Evolutionary conservation across 1,140 invertebrate genomes (phyloP).

Genomic region (Drosophila burlai): DNA sequence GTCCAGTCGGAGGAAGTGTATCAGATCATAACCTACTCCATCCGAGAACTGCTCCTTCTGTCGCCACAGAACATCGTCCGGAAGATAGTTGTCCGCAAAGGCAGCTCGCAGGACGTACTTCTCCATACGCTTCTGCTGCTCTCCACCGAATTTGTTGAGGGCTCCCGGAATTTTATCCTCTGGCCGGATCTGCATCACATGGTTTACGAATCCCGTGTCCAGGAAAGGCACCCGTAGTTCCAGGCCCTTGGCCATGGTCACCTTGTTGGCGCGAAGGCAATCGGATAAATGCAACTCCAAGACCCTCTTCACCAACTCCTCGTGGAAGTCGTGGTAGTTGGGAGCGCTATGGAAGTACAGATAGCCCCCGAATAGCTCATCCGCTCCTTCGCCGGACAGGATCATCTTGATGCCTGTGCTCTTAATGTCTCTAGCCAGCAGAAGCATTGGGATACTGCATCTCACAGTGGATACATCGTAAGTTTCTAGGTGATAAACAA

Average conservation of each 20-base stretch:
- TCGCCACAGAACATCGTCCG: slow-evolving; percentile 94
- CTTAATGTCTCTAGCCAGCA: slow-evolving; percentile 90
- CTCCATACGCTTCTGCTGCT: slow-evolving; percentile 87
- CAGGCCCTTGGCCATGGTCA: slow-evolving; percentile 92
- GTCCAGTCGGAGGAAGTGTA: slow-evolving; percentile 74
- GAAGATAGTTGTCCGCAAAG: slow-evolving; percentile 91
- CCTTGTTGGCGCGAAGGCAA: slow-evolving; percentile 94
- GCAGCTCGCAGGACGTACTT: slow-evolving; percentile 93
- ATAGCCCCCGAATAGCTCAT: slow-evolving; percentile 96
- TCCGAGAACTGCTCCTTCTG: slow-evolving; percentile 97
- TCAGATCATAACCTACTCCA: slow-evolving; percentile 89
- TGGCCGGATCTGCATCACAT: slow-evolving; percentile 90
- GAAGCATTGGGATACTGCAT: slow-evolving; percentile 91
- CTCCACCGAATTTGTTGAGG: slow-evolving; percentile 62
- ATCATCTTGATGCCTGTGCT: slow-evolving; percentile 88
- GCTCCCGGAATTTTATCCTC: slow-evolving; percentile 90
- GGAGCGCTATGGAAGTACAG: slow-evolving; percentile 96
- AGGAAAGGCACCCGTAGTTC: slow-evolving; percentile 95
- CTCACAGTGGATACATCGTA: slow-evolving; percentile 96
- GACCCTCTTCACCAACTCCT: slow-evolving; percentile 91
- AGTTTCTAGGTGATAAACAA: slow-evolving; percentile 94
- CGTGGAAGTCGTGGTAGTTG: slow-evolving; percentile 89
- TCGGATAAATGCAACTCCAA: slow-evolving; percentile 91
- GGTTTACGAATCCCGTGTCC: slow-evolving; percentile 93
- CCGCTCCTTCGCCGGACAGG: slow-evolving; percentile 95